Percentiles rank a stretch among this genome's conserved stretches.
These are phyloP conservation scores for Papilio elwesi DNA, from an alignment of 2,888 invertebrate species.

Conservation along the genomic window DNA sequence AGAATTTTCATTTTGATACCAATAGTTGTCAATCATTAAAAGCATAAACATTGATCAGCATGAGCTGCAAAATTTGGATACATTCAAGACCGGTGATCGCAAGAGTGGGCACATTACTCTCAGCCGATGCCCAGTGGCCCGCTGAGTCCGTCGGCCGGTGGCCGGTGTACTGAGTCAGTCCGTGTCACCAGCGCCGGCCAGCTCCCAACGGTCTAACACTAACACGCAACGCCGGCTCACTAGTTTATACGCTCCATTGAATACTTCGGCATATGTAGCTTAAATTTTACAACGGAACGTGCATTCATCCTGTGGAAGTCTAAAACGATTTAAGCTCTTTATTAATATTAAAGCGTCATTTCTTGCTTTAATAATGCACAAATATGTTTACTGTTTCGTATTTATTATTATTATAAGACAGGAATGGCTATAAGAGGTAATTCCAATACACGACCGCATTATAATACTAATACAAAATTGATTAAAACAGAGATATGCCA, in stretches of 20 bases:
- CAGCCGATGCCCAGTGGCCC: slow-evolving; percentile 47
- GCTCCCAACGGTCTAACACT: slow-evolving; percentile 67
- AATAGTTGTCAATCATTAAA: neutral
- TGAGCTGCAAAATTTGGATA: slow-evolving; percentile 52
- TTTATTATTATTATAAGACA: neutral
- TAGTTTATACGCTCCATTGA: slow-evolving; percentile 70
- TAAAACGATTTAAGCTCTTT: slow-evolving; percentile 5
- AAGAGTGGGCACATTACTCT: slow-evolving; percentile 65
- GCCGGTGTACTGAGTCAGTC: slow-evolving; percentile 64
- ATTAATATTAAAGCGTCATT: neutral
- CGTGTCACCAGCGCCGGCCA: slow-evolving; percentile 61
- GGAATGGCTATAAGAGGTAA: too few relatives aligned
- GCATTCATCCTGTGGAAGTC: slow-evolving; percentile 41
- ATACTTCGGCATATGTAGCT: slow-evolving; percentile 68
- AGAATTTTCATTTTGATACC: too few relatives aligned
- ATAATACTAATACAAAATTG: too few relatives aligned
- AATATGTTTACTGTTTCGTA: neutral
- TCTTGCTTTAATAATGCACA: neutral
- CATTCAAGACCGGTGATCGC: slow-evolving; percentile 48
- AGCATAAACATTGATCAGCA: neutral
- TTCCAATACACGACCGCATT: too few relatives aligned
- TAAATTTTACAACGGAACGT: slow-evolving; percentile 53
- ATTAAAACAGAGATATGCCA: too few relatives aligned
- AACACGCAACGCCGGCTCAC: slow-evolving; percentile 75
- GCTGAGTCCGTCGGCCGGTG: slow-evolving; percentile 64